Conservation (phyloP, 2,113 vertebrate species). For the Mystacornis crossleyi region DNA sequence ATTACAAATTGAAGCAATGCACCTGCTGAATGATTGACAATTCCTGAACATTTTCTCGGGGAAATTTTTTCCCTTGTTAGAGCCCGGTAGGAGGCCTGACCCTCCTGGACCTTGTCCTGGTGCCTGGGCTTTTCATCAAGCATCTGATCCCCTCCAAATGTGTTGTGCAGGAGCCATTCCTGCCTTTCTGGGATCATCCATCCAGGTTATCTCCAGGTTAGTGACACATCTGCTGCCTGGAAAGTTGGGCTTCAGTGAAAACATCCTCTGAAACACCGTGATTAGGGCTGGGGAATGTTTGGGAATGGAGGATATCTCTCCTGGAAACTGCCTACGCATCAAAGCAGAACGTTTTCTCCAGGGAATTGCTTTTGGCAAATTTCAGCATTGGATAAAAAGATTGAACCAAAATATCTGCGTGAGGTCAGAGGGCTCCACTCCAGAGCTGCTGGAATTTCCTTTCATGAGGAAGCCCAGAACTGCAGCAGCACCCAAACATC, state of each 20-base stretch:
- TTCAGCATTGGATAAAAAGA: neutral
- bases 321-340: neutral
- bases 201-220: neutral
- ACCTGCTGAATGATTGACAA: neutral
- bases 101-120: neutral
- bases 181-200: neutral
- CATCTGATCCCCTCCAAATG: neutral
- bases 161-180: neutral
- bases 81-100: neutral
- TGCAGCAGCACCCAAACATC: neutral
- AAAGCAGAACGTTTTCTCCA: neutral
- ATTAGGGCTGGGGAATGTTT: neutral
- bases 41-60: neutral
- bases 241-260: neutral
- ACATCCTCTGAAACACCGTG: neutral
- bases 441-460: constrained; percentile 30
- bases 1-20: neutral
- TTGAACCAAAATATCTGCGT: neutral
- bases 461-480: neutral
- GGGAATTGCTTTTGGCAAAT: constrained; percentile 3
- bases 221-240: constrained; percentile 5
- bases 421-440: constrained; percentile 1
- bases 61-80: neutral
- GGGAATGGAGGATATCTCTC: neutral
- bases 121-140: neutral